Conservation (phyloP, 1,140 invertebrate species). For the Neoseiulus cucumeris region DNA sequence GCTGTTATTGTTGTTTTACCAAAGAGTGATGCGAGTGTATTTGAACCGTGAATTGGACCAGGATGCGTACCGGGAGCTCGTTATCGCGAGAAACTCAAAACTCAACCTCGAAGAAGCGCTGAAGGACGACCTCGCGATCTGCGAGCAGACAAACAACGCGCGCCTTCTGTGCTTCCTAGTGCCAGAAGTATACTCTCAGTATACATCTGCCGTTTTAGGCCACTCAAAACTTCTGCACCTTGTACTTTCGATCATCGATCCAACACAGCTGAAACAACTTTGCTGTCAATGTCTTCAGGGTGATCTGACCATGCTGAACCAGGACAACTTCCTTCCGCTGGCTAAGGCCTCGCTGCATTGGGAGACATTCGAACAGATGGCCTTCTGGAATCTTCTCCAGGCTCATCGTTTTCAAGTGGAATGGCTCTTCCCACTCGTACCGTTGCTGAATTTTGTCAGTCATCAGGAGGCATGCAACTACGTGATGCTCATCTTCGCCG, state of each 20-base stretch:
- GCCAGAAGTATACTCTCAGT: conserved; percentile 39
- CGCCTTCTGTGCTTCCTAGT: conserved; percentile 69
- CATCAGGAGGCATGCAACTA: conserved; percentile 82
- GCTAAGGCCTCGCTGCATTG: conserved; percentile 63
- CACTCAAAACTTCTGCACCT: conserved; percentile 18
- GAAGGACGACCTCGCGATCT: conserved; percentile 47
- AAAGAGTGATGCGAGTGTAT: conserved; percentile 4
- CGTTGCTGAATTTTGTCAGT: conserved; percentile 53
- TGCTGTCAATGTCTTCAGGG: conserved; percentile 19
- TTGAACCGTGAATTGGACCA: conserved; percentile 33
- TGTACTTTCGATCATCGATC: conserved; percentile 16
- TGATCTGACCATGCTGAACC: conserved; percentile 17
- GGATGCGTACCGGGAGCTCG: conserved; percentile 1
- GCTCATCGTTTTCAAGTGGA: conserved; percentile 80
- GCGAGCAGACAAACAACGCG: conserved; percentile 47
- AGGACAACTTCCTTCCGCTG: conserved; percentile 30
- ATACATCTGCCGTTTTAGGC: conserved; percentile 20
- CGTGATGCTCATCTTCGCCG: conserved; percentile 67
- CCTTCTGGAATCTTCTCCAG: conserved; percentile 79
- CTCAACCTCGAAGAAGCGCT: conserved; percentile 45
- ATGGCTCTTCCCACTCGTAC: conserved; percentile 65
- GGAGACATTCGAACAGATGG: conserved; percentile 92
- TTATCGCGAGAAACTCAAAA: conserved; percentile 29
- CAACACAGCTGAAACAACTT: conserved; percentile 18
- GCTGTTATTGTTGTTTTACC: conserved; percentile 6